Evolutionary conservation across 2,797 vertebrate genomes (phyloP).

Genomic region (Phyllotis vaccarum): DNA sequence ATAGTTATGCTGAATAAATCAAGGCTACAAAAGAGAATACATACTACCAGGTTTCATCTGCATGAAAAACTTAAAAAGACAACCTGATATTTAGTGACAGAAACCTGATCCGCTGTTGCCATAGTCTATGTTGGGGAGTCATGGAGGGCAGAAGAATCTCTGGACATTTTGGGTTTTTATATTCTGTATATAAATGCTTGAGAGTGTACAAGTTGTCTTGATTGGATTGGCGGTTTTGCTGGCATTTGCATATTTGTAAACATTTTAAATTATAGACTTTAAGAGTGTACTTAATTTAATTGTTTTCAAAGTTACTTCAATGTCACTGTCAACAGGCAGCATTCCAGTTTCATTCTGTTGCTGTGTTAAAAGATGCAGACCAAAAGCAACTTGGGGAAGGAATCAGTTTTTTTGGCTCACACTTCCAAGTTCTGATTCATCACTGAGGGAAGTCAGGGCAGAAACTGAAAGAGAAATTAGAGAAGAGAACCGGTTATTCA

Average conservation of each 20-base stretch:
- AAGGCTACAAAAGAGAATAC: neutral
- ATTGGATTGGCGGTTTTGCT: neutral
- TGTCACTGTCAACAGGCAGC: neutral
- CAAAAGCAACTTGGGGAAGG: neutral
- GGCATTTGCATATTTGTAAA: neutral
- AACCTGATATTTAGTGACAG: neutral
- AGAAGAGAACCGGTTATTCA: too few relatives aligned
- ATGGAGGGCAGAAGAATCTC: neutral
- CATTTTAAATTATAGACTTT: neutral
- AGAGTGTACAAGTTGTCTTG: neutral
- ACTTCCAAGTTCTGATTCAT: too few relatives aligned
- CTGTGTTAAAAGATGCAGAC: too few relatives aligned
- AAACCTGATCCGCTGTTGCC: neutral
- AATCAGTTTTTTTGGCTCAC: neutral
- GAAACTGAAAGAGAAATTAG: neutral
- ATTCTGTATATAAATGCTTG: neutral
- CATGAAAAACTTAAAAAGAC: neutral
- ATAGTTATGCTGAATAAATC: neutral
- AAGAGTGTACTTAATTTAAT: neutral
- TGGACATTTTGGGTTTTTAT: neutral
- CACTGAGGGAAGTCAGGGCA: neutral
- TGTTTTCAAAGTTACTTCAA: neutral
- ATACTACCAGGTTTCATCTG: neutral
- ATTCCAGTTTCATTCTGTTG: neutral
- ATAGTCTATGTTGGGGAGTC: neutral